Percentiles rank a stretch among this genome's conserved stretches.
phyloP scores from a whole-genome alignment of 1,140 invertebrate genomes.

The Hirudo medicinalis region DNA sequence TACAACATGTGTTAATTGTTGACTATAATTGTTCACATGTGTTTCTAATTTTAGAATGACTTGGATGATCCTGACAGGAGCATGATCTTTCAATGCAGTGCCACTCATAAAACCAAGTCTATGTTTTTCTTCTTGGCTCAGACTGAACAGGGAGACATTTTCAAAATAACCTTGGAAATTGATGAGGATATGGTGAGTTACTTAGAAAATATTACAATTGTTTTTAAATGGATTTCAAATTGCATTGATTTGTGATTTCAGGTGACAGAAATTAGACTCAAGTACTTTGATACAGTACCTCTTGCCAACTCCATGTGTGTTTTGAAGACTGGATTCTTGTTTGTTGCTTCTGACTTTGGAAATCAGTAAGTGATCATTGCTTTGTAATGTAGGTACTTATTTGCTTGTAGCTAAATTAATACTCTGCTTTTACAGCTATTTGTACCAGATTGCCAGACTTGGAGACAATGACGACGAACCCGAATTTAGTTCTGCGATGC shows the following conservation, averaged over 20 bases:
- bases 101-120: constrained; percentile 96
- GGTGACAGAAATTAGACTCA: constrained; percentile 92
- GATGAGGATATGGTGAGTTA: constrained; percentile 75
- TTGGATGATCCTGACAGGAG: constrained; percentile 97
- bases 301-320: constrained; percentile 92
- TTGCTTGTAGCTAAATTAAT: constrained; percentile 15
- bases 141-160: constrained; percentile 62
- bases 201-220: constrained; percentile 13
- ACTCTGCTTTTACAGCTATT: constrained; percentile 52
- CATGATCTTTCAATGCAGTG: constrained; percentile 98
- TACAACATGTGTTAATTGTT: neutral
- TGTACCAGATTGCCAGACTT: constrained; percentile 97
- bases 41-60: constrained; percentile 59
- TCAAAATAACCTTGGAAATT: constrained; percentile 70
- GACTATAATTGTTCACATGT: neutral
- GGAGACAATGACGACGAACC: constrained; percentile 99
- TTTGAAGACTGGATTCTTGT: constrained; percentile 93
- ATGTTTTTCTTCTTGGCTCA: constrained; percentile 82
- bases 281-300: constrained; percentile 98
- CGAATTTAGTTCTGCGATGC: constrained; percentile 96
- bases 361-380: constrained; percentile 76
- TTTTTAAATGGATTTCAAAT: neutral
- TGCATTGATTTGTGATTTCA: constrained; percentile 25
- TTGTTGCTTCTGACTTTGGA: constrained; percentile 97
- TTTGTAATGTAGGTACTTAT: constrained; percentile 1